These are phyloP conservation scores for Rhynchophorus ferrugineus DNA, from an alignment of 1,140 invertebrate species.

Conservation along the genomic window DNA sequence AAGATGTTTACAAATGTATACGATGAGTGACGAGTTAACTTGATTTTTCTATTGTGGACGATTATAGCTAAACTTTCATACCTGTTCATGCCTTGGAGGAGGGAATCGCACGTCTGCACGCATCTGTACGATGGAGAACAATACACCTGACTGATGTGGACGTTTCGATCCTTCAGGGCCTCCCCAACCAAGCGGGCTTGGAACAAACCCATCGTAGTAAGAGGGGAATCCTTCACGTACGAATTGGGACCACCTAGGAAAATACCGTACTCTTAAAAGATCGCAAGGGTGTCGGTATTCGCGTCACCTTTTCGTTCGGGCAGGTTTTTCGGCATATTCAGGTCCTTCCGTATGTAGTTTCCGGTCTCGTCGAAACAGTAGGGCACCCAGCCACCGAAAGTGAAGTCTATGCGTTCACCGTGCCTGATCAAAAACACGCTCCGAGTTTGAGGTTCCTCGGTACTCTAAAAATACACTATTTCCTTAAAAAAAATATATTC, in stretches of 20 bases:
- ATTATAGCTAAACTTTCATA: slow-evolving; percentile 2
- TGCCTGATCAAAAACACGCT: slow-evolving; percentile 75
- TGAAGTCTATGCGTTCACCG: slow-evolving; percentile 86
- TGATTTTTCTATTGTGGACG: too few species aligned
- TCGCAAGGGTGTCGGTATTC: background rate
- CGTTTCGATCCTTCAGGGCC: slow-evolving; percentile 59
- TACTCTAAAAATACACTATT: slow-evolving; percentile 3
- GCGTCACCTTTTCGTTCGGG: slow-evolving; percentile 45
- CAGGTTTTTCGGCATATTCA: slow-evolving; percentile 80
- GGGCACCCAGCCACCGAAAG: slow-evolving; percentile 81
- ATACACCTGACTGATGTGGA: slow-evolving; percentile 66
- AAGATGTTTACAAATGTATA: too few species aligned
- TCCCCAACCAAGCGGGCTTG: slow-evolving; percentile 71
- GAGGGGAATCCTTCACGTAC: slow-evolving; percentile 74
- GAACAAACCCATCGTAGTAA: slow-evolving; percentile 73
- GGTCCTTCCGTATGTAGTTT: slow-evolving; percentile 69
- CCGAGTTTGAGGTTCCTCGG: slow-evolving; percentile 34
- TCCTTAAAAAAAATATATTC: too few species aligned
- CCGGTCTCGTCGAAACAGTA: slow-evolving; percentile 78
- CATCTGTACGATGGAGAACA: slow-evolving; percentile 83
- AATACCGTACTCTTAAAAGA: background rate
- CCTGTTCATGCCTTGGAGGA: slow-evolving; percentile 51
- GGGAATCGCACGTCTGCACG: slow-evolving; percentile 76
- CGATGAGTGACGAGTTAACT: too few species aligned
- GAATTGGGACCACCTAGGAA: slow-evolving; percentile 47